Evolutionary conservation across 1,140 invertebrate species (phyloP), one percentile per base, ranked within the genome.

Genomic region (Pissodes strobi): DNA sequence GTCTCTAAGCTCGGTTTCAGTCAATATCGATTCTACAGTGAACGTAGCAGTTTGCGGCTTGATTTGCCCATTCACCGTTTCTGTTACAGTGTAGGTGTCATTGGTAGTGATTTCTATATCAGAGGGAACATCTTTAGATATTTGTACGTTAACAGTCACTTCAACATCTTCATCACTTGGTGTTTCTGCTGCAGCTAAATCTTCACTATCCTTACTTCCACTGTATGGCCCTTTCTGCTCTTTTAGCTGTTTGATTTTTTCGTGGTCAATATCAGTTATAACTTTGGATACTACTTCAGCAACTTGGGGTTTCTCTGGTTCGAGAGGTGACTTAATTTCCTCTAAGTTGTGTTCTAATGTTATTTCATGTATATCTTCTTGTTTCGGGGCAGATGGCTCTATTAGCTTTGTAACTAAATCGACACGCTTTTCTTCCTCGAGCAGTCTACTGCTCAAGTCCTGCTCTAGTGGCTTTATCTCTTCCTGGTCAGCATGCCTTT

Each of bases 201-300:
- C 51, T 53, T n/a, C n/a, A n/a, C n/a, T n/a, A n/a, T n/a, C n/a
- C n/a, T n/a, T n/a, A n/a, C n/a, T n/a, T n/a, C n/a, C n/a, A n/a
- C n/a, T n/a, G n/a, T n/a, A n/a, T n/a, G n/a, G n/a, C n/a, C n/a
- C n/a, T n/a, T 25, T 43, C 6, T n/a, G 21, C 3, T 34, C 21
- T 64, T 63, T 67, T 60, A 64, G 41, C 27, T 68, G 61, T 15
- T 67, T 68, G 8, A 74, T 56, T 55, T 70, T 70, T 23, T 71
- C 69, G 55, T 72, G 62, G 51, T 69, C 66, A 6, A 76, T 56
- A 61, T 74, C 72, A 3, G 74, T 76, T 4, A 73, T 64, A 37
- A 75, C 62, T 66, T 74, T 74, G 21, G 69, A 67, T 8, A 69
- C 39, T 34, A 74, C 70, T 27, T 56, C 60, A 25, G 52, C 27